These are phyloP conservation scores for Peucedramus taeniatus DNA, from an alignment of 2,113 vertebrate genomes.

Conservation along the genomic window DNA sequence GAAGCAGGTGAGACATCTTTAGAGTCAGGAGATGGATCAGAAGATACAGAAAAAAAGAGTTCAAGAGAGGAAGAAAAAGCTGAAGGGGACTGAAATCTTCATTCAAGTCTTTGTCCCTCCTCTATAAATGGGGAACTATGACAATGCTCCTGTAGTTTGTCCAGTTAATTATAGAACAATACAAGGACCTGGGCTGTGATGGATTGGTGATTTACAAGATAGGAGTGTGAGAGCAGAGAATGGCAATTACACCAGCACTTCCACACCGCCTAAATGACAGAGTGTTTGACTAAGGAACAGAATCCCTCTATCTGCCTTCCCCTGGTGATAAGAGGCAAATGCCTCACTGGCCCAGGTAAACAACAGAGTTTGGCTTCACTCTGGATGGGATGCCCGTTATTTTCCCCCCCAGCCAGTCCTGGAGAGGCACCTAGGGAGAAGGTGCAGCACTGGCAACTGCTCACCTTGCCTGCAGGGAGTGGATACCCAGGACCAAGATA, in stretches of 20 bases:
- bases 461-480: conserved; percentile 58
- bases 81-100: conserved; percentile 19
- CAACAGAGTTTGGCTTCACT: conserved; percentile 1
- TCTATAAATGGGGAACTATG: background rate
- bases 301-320: conserved; percentile 59
- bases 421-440: background rate
- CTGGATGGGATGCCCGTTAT: background rate
- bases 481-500: conserved; percentile 73
- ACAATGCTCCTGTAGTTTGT: conserved; percentile 65
- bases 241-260: conserved; percentile 33
- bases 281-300: conserved; percentile 55
- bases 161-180: conserved; percentile 78
- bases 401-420: background rate
- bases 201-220: conserved; percentile 81
- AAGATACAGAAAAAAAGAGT: conserved; percentile 16
- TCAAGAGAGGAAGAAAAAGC: conserved; percentile 15
- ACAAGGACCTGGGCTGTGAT: conserved; percentile 75
- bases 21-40: conserved; percentile 24
- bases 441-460: conserved; percentile 12
- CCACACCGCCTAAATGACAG: conserved; percentile 22
- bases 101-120: conserved; percentile 31
- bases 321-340: conserved; percentile 57
- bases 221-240: conserved; percentile 71
- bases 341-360: conserved; percentile 39
- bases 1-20: conserved; percentile 24